Base-by-base conservation (phyloP, 1,140 invertebrate species). In the Adoxophyes honmai region DNA sequence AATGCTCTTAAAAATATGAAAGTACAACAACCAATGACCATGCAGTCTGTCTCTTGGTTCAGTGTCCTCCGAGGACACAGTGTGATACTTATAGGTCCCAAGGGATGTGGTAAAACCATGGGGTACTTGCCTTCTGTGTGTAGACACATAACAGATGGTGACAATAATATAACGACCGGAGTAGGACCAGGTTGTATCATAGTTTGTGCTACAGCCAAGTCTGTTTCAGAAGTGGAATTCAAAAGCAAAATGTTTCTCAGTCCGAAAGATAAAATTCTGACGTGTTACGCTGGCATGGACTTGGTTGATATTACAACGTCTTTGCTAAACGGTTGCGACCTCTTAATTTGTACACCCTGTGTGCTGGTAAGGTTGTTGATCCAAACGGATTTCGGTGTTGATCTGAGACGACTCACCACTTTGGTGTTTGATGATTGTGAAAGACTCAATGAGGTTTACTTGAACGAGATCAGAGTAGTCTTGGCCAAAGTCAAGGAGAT, bases 91-190 rank as follows among this genome's bases (percentile, higher is more conserved):
- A 68, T 91, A 0, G 75, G 85, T 57, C 78, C 85, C 2, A 55
- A 68, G 10, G 62, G 68, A 11, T 84, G 89, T 57, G 91, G 91
- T 0, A 91, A 91, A 68, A 90, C 91, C 8, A 68, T 91, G 56
- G 87, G 88, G 0, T 91, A 91, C 73, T 59, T 91, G 10, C 90
- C 90, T 0, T 79, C 88, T 4, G 67, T 91, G 0, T 87, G 83
- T 59, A 70, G 83, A 3, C 72, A 90, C 60, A 55, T 89, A 9
- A 67, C 64, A 18, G 86, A 90, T 64, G 71, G 62, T 52, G 57
- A 68, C 39, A 38, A 52, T 0, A 54, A 64, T n/a, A 51, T 39
- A 11, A n/a, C 42, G 9, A 65, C 71, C 13, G 70, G 74, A 35
- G 53, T 62, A 13, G 79, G 79, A 34, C 82, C 84, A 0, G 70